A percentile compares a stretch with the other conserved stretches of the same genome.
These are phyloP conservation scores for Thinocorus orbignyianus DNA, from an alignment of 2,113 vertebrate species.

Conservation along the genomic window DNA sequence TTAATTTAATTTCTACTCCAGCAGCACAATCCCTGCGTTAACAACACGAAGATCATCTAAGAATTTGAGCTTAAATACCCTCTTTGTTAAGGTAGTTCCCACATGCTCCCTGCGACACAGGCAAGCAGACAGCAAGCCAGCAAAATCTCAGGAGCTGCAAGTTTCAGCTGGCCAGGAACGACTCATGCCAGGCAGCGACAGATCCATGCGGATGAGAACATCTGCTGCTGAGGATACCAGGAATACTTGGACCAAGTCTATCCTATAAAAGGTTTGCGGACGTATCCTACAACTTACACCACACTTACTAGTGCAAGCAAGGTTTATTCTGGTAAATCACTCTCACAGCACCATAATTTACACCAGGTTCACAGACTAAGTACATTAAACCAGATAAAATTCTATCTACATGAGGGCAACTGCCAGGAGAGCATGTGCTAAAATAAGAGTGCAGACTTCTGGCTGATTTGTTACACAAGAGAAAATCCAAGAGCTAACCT, in stretches of 20 bases:
- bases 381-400: neutral
- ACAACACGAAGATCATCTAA: neutral
- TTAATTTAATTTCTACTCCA: neutral
- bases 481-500: neutral
- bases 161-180: constrained; percentile 21
- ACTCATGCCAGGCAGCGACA: constrained; percentile 26
- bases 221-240: constrained; percentile 54
- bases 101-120: neutral
- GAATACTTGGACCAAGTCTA: constrained; percentile 23
- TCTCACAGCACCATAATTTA: neutral
- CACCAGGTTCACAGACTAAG: neutral
- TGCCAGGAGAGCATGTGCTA: neutral
- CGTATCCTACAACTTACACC: neutral
- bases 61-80: neutral
- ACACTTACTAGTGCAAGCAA: neutral
- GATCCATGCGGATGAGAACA: neutral
- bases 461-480: neutral
- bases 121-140: neutral
- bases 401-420: neutral
- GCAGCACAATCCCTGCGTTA: neutral
- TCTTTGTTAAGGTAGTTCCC: neutral
- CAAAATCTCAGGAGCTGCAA: neutral
- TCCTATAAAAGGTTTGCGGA: neutral
- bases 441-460: neutral
- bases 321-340: neutral